Base-by-base conservation (phyloP, 2,888 invertebrate genomes). In the Heliconius aoede region DNA sequence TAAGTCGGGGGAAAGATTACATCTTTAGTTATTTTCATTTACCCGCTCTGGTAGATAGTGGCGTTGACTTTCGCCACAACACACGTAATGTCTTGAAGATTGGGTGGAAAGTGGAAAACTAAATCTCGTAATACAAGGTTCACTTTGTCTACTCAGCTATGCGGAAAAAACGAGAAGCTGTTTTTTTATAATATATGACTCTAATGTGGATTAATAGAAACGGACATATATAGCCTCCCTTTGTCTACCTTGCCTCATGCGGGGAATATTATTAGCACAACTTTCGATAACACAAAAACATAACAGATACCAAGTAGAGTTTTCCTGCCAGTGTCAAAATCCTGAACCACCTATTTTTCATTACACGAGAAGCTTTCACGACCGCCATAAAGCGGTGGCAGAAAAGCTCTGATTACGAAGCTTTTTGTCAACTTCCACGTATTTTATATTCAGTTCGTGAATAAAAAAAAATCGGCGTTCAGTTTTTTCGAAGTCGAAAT, bases 381-480 rank as follows among this genome's bases (percentile, higher is more conserved):
- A 26, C 72, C 58, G 36, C 58, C 8, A 69, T 69, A 79, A 79
- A 79, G 74, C 78, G 60, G 76, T 73, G 73, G 51, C 77, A 72
- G 74, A 71, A 74, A 72, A 71, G 64, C 76, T 69, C 79, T 80
- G 80, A 80, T 80, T 80, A 80, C 80, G 71, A 55, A 58, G 74
- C 71, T 78, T 80, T 80, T 80, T 80, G 76, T 78, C 78, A 80
- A 80, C 80, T 78, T 80, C 74, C 68, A 72, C 85, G 83, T 80
- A 87, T 88, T 90, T 89, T 87, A 89, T 88, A 89, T 90, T 90
- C 90, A 87, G 89, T 88, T 84, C 81, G 83, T 67, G 78, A 76
- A 79, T 82, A 82, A 88, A 88, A 58, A 89, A 88, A 62, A 46
- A 46, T 7, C 32, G 82, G 83, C 78, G 82, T 80, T 75, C 84